These are phyloP conservation scores for Branchipolynoe longqiensis DNA, from an alignment of 2,888 invertebrate species.

Conservation along the genomic window DNA sequence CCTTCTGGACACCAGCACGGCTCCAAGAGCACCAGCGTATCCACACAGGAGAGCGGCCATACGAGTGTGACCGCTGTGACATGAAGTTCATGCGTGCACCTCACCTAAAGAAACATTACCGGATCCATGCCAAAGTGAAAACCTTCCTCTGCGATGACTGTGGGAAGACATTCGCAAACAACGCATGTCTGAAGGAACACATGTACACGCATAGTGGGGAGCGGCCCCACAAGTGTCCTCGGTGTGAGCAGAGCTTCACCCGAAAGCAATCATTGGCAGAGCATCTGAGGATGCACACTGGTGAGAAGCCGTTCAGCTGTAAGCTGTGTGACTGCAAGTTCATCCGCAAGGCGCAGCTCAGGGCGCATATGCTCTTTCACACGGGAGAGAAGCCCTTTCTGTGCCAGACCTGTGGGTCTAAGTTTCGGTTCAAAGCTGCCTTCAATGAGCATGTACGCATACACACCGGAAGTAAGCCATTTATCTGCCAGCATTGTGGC, in stretches of 20 bases:
- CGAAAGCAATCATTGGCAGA: conserved; percentile 2
- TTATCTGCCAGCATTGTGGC: conserved; percentile 29
- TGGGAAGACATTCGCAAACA: conserved; percentile 25
- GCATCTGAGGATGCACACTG: conserved; percentile 44
- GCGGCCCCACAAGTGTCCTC: conserved; percentile 24
- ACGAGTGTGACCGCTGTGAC: conserved; percentile 22
- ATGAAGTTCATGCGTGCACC: conserved; percentile 36
- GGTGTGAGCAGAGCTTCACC: conserved; percentile 16
- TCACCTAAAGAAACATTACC: conserved; percentile 38
- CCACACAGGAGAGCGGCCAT: conserved; percentile 50
- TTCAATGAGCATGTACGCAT: conserved; percentile 36
- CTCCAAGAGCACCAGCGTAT: conserved; percentile 19
- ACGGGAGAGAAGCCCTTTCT: conserved; percentile 52
- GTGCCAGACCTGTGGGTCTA: conserved; percentile 37
- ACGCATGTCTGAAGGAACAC: conserved; percentile 6
- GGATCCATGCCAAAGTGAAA: conserved; percentile 17
- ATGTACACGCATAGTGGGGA: conserved; percentile 51
- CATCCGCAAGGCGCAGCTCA: conserved; percentile 16
- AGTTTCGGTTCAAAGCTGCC: conserved; percentile 21
- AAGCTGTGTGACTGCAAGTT: conserved; percentile 11
- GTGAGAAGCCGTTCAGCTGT: conserved; percentile 45
- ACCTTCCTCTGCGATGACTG: conserved; percentile 35
- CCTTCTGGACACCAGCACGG: conserved; percentile 32
- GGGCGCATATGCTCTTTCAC: conserved; percentile 48
- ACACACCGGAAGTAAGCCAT: conserved; percentile 51